Evolutionary conservation across 2,888 invertebrate species (phyloP).

Genomic region (Polylopha cassiicola): DNA sequence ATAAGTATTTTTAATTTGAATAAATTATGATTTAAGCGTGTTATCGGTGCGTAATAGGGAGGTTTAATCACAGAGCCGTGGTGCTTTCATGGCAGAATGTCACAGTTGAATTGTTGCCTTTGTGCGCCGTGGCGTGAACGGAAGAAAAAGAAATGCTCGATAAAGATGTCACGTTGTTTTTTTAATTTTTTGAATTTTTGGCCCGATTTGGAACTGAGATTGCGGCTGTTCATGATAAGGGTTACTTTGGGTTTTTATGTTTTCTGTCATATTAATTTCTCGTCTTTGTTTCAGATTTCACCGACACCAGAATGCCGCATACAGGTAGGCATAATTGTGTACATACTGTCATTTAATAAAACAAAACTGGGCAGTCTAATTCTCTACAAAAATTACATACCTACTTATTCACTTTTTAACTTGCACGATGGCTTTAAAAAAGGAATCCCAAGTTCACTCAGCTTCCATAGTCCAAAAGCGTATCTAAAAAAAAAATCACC

Average conservation of each 20-base stretch:
- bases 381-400: too few relatives aligned
- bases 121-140: constrained; percentile 20
- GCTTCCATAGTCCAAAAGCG: too few relatives aligned
- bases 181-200: constrained; percentile 47
- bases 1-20: constrained; percentile 78
- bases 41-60: constrained; percentile 64
- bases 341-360: neutral
- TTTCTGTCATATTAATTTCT: constrained; percentile 22
- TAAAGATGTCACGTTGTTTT: constrained; percentile 62
- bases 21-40: constrained; percentile 75
- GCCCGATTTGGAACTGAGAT: constrained; percentile 36
- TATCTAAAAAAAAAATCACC: constrained; percentile 11
- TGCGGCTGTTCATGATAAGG: constrained; percentile 39
- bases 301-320: constrained; percentile 54
- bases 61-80: constrained; percentile 59
- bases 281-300: constrained; percentile 36
- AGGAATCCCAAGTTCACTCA: too few relatives aligned
- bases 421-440: too few relatives aligned
- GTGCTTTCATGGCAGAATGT: constrained; percentile 51
- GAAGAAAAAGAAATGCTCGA: constrained; percentile 37
- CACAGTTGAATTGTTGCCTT: constrained; percentile 31
- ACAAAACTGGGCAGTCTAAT: too few relatives aligned
- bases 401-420: too few relatives aligned
- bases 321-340: constrained; percentile 47
- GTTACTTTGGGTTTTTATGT: constrained; percentile 30